Percentiles rank a stretch among this genome's conserved stretches.
Evolutionary conservation across 2,797 vertebrate species (phyloP).

Genomic region (Xenops minutus): DNA sequence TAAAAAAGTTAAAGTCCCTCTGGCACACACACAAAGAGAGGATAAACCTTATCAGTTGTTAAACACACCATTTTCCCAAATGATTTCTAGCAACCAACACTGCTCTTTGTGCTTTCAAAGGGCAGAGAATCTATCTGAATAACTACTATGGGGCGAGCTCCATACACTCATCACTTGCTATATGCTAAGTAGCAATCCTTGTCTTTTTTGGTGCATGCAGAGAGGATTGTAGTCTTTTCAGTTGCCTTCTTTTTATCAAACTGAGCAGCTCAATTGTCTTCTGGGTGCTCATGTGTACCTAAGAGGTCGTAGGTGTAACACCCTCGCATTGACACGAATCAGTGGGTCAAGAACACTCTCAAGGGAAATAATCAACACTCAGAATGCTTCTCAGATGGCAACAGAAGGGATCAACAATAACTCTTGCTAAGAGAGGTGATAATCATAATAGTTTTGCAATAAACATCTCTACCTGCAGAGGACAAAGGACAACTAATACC

Average conservation of each 20-base stretch:
- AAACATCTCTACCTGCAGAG: neutral
- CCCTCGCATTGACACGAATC: accelerated
- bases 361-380: neutral
- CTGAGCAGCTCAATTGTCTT: neutral
- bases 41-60: neutral
- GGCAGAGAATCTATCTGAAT: neutral
- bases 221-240: neutral
- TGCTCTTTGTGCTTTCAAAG: neutral
- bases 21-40: neutral
- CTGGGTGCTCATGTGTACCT: accelerated
- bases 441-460: accelerated
- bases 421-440: neutral
- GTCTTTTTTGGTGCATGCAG: neutral
- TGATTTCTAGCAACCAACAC: neutral
- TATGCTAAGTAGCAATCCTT: accelerated
- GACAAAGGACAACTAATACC: neutral
- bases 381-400: neutral
- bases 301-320: accelerated
- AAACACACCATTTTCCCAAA: neutral
- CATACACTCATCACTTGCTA: neutral
- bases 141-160: accelerated
- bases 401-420: neutral
- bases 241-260: neutral
- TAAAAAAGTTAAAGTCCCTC: neutral
- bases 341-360: neutral